Evolutionary conservation across 2,797 vertebrate genomes (phyloP).

Genomic region (Scarus forsteni): DNA sequence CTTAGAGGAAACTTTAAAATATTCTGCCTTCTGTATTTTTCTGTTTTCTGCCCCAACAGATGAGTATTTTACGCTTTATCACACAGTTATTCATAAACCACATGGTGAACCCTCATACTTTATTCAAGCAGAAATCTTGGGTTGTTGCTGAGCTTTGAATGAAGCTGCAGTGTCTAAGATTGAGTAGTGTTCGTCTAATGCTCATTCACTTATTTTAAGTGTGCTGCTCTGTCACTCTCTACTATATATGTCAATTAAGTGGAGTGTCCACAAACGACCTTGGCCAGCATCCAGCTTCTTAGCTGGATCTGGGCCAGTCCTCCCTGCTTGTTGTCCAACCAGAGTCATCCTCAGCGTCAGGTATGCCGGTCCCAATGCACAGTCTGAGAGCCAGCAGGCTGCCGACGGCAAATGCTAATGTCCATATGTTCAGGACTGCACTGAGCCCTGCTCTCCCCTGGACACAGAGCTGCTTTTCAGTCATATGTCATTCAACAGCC

Average conservation of each 20-base stretch:
- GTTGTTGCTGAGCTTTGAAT: slow-evolving; percentile 11
- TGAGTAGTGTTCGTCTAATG: slow-evolving; percentile 15
- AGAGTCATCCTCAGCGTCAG: slow-evolving; percentile 49
- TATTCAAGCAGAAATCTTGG: not conserved
- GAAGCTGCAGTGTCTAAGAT: slow-evolving; percentile 7
- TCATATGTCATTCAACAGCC: slow-evolving; percentile 55
- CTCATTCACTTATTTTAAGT: slow-evolving; percentile 30
- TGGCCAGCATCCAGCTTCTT: slow-evolving; percentile 67
- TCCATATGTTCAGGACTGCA: slow-evolving; percentile 70
- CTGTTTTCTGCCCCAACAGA: too few relatives aligned
- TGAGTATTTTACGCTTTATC: too few relatives aligned
- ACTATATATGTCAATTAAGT: slow-evolving; percentile 60
- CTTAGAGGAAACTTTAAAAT: too few relatives aligned
- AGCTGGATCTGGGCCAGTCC: slow-evolving; percentile 54
- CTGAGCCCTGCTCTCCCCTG: slow-evolving; percentile 43
- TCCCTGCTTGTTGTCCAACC: slow-evolving; percentile 54
- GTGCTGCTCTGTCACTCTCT: slow-evolving; percentile 54
- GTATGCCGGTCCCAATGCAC: slow-evolving; percentile 59
- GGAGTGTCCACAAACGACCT: slow-evolving; percentile 71
- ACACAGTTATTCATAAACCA: too few relatives aligned
- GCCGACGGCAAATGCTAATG: slow-evolving; percentile 74
- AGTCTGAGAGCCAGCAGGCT: slow-evolving; percentile 60
- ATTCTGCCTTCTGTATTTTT: too few relatives aligned
- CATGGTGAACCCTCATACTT: too few relatives aligned
- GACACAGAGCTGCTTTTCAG: slow-evolving; percentile 52